Conservation (phyloP, 2,888 invertebrate species). For the Brachynemurus nebulosus region DNA sequence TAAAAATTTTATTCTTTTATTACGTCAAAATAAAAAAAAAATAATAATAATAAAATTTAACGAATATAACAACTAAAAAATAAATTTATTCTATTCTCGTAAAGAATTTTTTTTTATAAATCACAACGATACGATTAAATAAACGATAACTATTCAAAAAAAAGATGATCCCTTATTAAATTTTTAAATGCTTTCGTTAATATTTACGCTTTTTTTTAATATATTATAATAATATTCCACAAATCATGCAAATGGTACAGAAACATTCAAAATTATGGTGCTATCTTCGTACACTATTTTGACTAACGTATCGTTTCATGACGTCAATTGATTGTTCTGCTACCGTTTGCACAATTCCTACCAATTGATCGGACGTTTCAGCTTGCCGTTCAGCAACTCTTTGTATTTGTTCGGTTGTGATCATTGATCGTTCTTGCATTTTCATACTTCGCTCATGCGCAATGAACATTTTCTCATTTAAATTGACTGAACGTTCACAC, state of each 20-base stretch:
- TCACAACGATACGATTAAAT: too few relatives aligned
- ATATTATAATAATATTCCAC: background rate
- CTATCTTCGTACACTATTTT: conserved; percentile 5
- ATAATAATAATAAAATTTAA: too few relatives aligned
- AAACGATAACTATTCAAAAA: too few relatives aligned
- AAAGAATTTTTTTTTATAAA: too few relatives aligned
- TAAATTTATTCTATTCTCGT: too few relatives aligned
- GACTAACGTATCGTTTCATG: background rate
- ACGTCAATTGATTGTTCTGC: conserved; percentile 5
- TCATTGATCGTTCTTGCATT: background rate
- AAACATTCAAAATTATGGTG: background rate
- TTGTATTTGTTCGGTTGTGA: conserved; percentile 2
- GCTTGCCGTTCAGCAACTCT: background rate
- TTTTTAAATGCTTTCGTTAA: too few relatives aligned
- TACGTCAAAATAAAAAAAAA: too few relatives aligned
- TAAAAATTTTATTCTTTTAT: too few relatives aligned
- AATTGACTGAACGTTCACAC: conserved; percentile 1
- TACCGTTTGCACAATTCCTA: background rate
- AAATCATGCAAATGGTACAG: background rate
- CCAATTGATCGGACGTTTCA: conserved; percentile 1
- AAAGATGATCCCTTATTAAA: too few relatives aligned
- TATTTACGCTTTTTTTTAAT: background rate
- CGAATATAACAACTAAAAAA: too few relatives aligned
- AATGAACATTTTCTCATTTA: background rate
- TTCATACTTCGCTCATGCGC: background rate